Base-by-base conservation (phyloP, 2,888 invertebrate species). In the Trichopria drosophilae region DNA sequence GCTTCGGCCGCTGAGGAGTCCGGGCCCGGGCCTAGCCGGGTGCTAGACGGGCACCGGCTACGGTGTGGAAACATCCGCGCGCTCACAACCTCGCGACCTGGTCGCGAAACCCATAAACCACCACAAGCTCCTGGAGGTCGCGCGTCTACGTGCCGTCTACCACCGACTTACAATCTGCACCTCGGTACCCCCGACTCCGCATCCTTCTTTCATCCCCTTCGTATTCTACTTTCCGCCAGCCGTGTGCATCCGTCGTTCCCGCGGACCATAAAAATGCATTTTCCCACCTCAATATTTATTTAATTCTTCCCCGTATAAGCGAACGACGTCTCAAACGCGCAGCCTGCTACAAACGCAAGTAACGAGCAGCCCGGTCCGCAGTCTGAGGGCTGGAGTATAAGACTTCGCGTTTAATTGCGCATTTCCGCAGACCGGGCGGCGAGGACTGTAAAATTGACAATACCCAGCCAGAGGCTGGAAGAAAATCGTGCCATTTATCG, bases 71-170 rank as follows among this genome's bases (percentile, higher is more conserved):
- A 49, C 49, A 37, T 53, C 44, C 40, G 60, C 63, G 64, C 63
- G 59, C 62, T 63, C 23, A 13, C 23, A 60, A 64, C 64, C 62
- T 58, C 64, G 64, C 57, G 64, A 64, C 67, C 71, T 66, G 66
- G 59, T 71, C 70, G 70, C 71, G 69, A 63, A 69, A 68, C 65
- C 66, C 72, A 70, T 73, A 73, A 73, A 73, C 69, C 66, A 57
- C 23, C 26, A 23, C 29, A 44, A n/a, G n/a, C n/a, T n/a, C n/a
- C n/a, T 63, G 64, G 64, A 65, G 63, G 64, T 63, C 60, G 48
- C 51, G 60, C 50, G 57, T 58, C 61, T 62, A 54, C 58, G 58
- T 41, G 50, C 29, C 47, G 46, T 53, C 49, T 46, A 37, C 19
- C 13, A 34, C 18, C 44, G 35, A 53, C 53, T 61, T 64, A 58